Conservation (phyloP, 2,113 vertebrate genomes). For the Oreochromis niloticus region DNA sequence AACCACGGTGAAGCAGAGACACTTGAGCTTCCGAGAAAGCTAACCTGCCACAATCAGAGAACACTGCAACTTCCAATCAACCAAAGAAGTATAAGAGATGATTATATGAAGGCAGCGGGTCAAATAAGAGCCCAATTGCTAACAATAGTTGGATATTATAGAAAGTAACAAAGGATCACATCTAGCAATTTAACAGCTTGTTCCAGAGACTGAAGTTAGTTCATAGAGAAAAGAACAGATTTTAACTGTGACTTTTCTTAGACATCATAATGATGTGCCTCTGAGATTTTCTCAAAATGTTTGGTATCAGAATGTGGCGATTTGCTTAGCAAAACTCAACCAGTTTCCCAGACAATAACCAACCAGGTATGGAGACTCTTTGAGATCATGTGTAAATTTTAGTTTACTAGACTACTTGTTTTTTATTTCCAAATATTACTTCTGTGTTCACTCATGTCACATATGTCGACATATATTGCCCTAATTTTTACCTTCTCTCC, state of each 20-base stretch:
- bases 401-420: background rate
- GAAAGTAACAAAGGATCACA: background rate
- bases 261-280: fast-evolving
- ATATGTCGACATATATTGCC: background rate
- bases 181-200: background rate
- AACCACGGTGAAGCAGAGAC: background rate
- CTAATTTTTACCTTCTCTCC: background rate
- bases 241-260: background rate
- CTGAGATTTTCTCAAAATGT: background rate
- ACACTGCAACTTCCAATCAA: fast-evolving
- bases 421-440: background rate
- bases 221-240: background rate
- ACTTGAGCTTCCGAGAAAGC: background rate
- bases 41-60: background rate
- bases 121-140: background rate
- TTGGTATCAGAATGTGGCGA: background rate
- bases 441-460: background rate
- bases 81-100: background rate
- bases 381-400: fast-evolving
- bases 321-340: background rate
- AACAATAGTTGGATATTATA: background rate
- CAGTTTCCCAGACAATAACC: background rate
- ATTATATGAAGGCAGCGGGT: background rate
- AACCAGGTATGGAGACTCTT: background rate
- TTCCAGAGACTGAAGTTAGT: background rate